Percentiles rank a stretch among this genome's conserved stretches.
Evolutionary conservation across 2,888 invertebrate genomes (phyloP).

Genomic region (Pegoplata infirma): DNA sequence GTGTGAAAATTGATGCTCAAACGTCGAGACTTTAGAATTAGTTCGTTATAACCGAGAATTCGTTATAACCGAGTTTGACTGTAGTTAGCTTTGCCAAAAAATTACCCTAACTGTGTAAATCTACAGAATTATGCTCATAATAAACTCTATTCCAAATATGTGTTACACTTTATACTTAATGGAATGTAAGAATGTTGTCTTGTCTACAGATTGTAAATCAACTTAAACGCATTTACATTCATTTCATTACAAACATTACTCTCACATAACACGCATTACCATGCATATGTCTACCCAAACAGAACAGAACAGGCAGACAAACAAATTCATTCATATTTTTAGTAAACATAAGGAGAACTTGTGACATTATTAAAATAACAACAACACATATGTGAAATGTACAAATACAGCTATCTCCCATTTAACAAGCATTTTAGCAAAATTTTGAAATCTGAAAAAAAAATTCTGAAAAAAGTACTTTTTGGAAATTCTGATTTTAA

Average conservation of each 20-base stretch:
- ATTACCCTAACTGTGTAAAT: no score
- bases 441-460: no score
- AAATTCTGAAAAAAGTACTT: no score
- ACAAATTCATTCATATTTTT: no score
- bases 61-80: no score
- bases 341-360: neutral
- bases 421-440: neutral
- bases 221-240: conserved; percentile 68
- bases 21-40: no score
- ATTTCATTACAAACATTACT: conserved; percentile 58
- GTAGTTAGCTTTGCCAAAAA: neutral
- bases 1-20: no score
- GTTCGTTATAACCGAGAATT: no score
- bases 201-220: conserved; percentile 75
- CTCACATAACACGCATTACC: conserved; percentile 35
- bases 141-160: neutral
- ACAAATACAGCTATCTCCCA: neutral
- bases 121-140: conserved; percentile 35
- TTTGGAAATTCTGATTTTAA: no score
- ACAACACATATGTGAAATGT: neutral
- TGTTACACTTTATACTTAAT: no score
- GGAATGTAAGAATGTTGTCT: conserved; percentile 66
- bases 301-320: neutral
- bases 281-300: conserved; percentile 18
- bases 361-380: neutral